Percentiles rank a stretch among this genome's conserved stretches.
These are phyloP conservation scores for Leucoraja erinaceus DNA, from an alignment of 2,113 vertebrate species.

Conservation along the genomic window DNA sequence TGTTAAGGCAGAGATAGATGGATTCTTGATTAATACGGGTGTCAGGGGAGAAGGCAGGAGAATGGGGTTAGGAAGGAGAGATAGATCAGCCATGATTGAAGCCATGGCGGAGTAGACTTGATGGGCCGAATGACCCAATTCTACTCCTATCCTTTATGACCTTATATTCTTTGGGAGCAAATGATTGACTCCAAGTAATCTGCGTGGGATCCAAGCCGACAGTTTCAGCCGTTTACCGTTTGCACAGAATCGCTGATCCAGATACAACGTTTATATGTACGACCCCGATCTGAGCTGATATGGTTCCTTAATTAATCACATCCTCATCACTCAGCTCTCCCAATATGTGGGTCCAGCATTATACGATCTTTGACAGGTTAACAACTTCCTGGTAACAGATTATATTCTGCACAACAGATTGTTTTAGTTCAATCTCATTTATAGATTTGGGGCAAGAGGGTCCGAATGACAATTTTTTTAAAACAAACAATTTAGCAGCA, in stretches of 20 bases:
- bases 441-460: background rate
- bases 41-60: no score
- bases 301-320: conserved; percentile 9
- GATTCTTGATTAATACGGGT: no score
- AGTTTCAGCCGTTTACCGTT: background rate
- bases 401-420: background rate
- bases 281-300: background rate
- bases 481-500: background rate
- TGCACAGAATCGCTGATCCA: background rate
- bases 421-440: conserved; percentile 7
- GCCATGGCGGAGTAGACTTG: no score
- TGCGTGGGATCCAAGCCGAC: background rate
- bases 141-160: no score
- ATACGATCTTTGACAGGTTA: background rate
- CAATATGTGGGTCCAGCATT: background rate
- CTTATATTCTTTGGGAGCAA: background rate
- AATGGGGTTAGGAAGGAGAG: no score
- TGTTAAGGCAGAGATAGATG: no score
- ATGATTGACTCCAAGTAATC: background rate
- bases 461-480: background rate
- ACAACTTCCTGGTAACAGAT: conserved; percentile 4
- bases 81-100: no score
- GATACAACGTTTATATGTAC: background rate
- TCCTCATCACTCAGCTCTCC: background rate
- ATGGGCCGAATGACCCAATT: no score